Percentiles rank a stretch among this genome's conserved stretches.
Evolutionary conservation across 2,888 invertebrate species (phyloP).

Genomic region (Rhabditophanes sp.): DNA sequence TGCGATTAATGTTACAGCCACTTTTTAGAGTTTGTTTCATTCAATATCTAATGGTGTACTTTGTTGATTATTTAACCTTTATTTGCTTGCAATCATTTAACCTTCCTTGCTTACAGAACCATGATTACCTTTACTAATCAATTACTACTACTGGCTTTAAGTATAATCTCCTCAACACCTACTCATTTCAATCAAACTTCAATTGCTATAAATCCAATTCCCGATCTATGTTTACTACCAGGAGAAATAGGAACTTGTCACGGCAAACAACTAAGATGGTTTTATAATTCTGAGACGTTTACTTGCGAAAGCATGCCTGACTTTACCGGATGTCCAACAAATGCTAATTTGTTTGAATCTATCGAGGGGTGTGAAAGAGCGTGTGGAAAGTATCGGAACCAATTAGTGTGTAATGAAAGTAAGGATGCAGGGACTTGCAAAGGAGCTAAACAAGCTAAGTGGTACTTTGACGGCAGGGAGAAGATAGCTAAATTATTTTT

Average conservation of each 20-base stretch:
- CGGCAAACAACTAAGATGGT: slow-evolving; percentile 22
- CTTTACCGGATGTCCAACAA: slow-evolving; percentile 77
- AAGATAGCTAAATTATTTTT: slow-evolving; percentile 29
- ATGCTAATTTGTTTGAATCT: slow-evolving; percentile 63
- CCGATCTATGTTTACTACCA: slow-evolving; percentile 33
- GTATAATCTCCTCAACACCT: too few relatives aligned
- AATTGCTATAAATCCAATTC: slow-evolving; percentile 10
- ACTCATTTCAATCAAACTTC: too few relatives aligned
- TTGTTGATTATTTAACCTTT: too few relatives aligned
- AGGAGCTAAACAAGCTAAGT: slow-evolving; percentile 12
- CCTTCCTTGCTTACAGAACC: too few relatives aligned
- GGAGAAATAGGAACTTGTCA: slow-evolving; percentile 35
- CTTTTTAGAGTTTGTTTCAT: too few relatives aligned
- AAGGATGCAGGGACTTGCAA: slow-evolving; percentile 8
- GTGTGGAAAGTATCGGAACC: slow-evolving; percentile 28
- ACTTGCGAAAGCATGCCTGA: slow-evolving; percentile 62
- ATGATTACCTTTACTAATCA: too few relatives aligned
- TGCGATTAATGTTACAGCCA: too few relatives aligned
- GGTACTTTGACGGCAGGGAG: slow-evolving; percentile 23
- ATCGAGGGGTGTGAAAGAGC: slow-evolving; percentile 36
- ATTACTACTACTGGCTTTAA: too few relatives aligned
- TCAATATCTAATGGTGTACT: too few relatives aligned
- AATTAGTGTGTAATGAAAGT: slow-evolving; percentile 20
- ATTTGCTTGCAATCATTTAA: too few relatives aligned
- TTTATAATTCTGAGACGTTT: slow-evolving; percentile 55